A percentile compares a stretch with the other conserved stretches of the same genome.
These are phyloP conservation scores for Drosophila aldrichi DNA, from an alignment of 2,888 invertebrate species.

Conservation along the genomic window DNA sequence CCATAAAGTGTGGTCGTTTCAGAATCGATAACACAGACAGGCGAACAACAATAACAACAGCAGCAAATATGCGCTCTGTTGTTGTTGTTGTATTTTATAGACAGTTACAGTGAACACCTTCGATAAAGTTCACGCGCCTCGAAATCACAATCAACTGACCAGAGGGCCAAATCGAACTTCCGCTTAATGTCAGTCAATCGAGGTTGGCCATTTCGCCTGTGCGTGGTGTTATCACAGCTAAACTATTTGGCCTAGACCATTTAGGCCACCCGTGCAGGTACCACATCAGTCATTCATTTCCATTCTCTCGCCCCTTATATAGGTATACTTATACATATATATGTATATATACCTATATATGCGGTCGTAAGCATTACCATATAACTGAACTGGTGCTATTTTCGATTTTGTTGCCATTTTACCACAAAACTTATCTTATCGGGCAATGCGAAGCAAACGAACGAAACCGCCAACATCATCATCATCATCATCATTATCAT, in stretches of 20 bases:
- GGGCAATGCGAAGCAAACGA: slow-evolving; percentile 52
- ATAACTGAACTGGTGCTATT: slow-evolving; percentile 66
- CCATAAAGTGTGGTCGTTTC: slow-evolving; percentile 49
- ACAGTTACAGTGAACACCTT: slow-evolving; percentile 56
- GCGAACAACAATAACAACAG: not conserved
- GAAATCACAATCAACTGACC: slow-evolving; percentile 32
- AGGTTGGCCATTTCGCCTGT: slow-evolving; percentile 11
- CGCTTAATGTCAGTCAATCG: slow-evolving; percentile 62
- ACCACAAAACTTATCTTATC: slow-evolving; percentile 69
- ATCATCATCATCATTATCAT: slow-evolving; percentile 17
- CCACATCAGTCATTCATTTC: slow-evolving; percentile 1
- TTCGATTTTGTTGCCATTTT: slow-evolving; percentile 72
- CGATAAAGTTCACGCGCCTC: slow-evolving; percentile 51
- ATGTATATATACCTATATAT: slow-evolving; percentile 1
- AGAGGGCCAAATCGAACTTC: slow-evolving; percentile 51
- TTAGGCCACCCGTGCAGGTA: not conserved
- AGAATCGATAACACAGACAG: slow-evolving; percentile 71
- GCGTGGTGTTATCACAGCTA: slow-evolving; percentile 3
- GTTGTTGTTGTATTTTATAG: slow-evolving; percentile 6
- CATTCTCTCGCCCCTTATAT: not conserved
- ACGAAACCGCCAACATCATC: slow-evolving; percentile 38
- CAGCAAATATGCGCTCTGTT: slow-evolving; percentile 1
- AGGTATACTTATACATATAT: not conserved
- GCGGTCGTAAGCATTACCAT: slow-evolving; percentile 60
- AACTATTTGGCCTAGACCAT: slow-evolving; percentile 10